These are phyloP conservation scores for Eupithecia abbreviata DNA, from an alignment of 2,888 invertebrate species.

Conservation along the genomic window DNA sequence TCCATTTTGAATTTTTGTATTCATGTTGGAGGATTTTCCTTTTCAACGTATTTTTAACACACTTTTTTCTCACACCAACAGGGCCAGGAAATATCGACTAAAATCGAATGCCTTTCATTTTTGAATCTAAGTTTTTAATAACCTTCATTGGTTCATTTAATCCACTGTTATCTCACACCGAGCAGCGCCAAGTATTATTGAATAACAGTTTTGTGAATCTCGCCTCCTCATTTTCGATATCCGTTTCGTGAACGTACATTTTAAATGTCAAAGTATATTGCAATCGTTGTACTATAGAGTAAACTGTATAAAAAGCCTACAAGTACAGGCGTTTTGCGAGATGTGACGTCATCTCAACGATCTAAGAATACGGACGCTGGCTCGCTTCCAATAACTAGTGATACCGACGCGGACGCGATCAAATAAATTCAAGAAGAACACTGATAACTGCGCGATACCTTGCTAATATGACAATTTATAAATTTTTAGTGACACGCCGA, in stretches of 20 bases:
- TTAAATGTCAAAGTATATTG: neutral
- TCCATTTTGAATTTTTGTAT: neutral
- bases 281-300: neutral
- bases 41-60: neutral
- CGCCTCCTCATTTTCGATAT: neutral
- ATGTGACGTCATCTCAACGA: neutral
- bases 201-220: neutral
- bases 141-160: neutral
- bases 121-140: neutral
- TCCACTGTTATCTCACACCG: neutral
- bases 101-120: neutral
- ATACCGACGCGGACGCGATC: constrained; percentile 25
- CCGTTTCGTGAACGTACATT: neutral
- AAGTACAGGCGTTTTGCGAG: neutral
- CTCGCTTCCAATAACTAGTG: constrained; percentile 30
- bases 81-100: neutral
- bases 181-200: neutral
- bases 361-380: constrained; percentile 10
- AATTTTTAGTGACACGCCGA: constrained; percentile 17
- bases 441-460: constrained; percentile 26
- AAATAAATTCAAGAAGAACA: constrained; percentile 31
- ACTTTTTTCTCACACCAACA: neutral
- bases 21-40: neutral
- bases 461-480: constrained; percentile 24
- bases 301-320: neutral